Evolutionary conservation across 2,888 invertebrate genomes (phyloP).

Genomic region (Himalopsyche tibetana): DNA sequence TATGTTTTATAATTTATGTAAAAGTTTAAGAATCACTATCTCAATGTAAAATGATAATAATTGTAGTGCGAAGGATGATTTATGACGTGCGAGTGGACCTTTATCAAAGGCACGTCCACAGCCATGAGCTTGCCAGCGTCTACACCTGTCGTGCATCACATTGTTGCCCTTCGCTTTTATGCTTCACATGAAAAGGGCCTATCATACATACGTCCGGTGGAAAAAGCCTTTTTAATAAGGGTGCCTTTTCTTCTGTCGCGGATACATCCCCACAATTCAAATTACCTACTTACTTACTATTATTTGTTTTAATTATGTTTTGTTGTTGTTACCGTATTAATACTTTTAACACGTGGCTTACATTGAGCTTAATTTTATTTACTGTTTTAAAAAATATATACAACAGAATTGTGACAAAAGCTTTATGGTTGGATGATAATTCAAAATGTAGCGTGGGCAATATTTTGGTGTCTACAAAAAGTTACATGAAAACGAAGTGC

Average conservation of each 20-base stretch:
- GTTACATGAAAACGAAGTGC: no score
- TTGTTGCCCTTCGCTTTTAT: conserved; percentile 14
- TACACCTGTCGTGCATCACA: conserved; percentile 1
- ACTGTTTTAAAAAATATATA: no score
- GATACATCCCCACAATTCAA: not conserved
- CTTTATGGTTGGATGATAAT: no score
- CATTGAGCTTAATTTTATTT: no score
- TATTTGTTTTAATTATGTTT: no score
- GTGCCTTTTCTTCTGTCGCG: not conserved
- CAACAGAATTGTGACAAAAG: no score
- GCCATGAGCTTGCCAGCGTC: not conserved
- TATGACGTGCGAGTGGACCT: conserved; percentile 11
- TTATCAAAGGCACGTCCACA: not conserved
- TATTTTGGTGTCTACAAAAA: no score
- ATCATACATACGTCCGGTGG: not conserved
- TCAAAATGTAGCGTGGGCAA: no score
- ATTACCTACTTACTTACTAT: no score
- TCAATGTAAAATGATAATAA: not conserved
- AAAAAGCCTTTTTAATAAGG: conserved; percentile 22
- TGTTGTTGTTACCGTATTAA: no score
- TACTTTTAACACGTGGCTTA: no score
- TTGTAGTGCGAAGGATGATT: not conserved
- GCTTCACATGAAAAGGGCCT: not conserved
- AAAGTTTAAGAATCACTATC: not conserved
- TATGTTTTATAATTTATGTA: no score